phyloP scores from a whole-genome alignment of 1,140 invertebrate genomes.

The Lasioglossum baleicum region DNA sequence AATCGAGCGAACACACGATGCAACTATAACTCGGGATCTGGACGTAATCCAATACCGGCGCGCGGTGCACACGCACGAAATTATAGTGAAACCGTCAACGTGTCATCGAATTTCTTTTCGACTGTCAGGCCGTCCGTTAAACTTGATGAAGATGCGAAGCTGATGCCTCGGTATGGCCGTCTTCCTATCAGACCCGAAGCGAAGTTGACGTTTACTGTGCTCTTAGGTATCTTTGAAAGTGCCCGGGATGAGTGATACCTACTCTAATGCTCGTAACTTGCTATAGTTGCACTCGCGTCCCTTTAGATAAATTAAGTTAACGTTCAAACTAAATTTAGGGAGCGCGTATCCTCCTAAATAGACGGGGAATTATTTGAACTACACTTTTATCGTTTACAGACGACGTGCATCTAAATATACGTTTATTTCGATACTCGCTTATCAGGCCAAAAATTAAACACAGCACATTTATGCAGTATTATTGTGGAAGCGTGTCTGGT shows the following conservation, averaged over 20 bases:
- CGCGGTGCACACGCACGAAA: constrained; percentile 20
- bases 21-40: constrained; percentile 50
- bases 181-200: neutral
- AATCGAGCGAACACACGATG: constrained; percentile 41
- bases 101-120: neutral
- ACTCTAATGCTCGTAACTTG: neutral
- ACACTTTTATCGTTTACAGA: too few relatives aligned
- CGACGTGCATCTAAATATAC: too few relatives aligned
- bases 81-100: constrained; percentile 10
- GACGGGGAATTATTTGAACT: neutral
- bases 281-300: neutral
- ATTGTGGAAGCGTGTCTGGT: too few relatives aligned
- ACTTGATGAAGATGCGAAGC: neutral
- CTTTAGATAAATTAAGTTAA: neutral
- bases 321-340: too few relatives aligned
- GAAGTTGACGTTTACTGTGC: neutral
- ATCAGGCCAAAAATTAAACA: too few relatives aligned
- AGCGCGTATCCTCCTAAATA: too few relatives aligned
- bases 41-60: constrained; percentile 53
- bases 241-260: neutral
- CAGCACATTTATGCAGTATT: too few relatives aligned
- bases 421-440: too few relatives aligned
- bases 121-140: neutral
- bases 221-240: neutral
- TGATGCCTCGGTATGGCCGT: neutral